Percentiles rank a stretch among this genome's conserved stretches.
Evolutionary conservation across 2,113 vertebrate species (phyloP).

Genomic region (Corapipo altera): DNA sequence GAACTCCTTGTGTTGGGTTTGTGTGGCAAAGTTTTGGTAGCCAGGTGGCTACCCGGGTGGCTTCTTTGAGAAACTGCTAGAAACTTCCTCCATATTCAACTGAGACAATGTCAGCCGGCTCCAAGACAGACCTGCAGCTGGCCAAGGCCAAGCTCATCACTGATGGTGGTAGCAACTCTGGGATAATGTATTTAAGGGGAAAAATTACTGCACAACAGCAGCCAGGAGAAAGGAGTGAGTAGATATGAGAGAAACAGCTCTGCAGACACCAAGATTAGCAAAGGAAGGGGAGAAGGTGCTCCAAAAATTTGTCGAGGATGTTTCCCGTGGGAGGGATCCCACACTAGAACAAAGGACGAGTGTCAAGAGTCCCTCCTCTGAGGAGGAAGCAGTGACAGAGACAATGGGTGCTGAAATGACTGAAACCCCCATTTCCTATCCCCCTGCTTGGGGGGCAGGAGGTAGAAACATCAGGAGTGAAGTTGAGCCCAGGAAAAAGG

Average conservation of each 20-base stretch:
- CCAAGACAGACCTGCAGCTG: neutral
- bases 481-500: neutral
- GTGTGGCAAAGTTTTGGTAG: neutral
- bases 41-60: neutral
- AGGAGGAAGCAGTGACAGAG: neutral
- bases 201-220: neutral
- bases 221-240: neutral
- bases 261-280: neutral
- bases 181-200: neutral
- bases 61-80: neutral
- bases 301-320: neutral
- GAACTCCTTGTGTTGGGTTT: neutral
- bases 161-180: neutral
- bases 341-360: neutral
- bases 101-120: neutral
- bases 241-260: neutral
- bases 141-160: neutral
- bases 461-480: neutral
- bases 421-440: neutral
- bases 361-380: neutral
- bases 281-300: neutral
- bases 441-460: neutral
- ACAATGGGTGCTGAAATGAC: neutral
- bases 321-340: neutral
- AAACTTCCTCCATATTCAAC: rapidly evolving